Conservation (phyloP, 2,113 vertebrate species). For the Tragelaphus scriptus region DNA sequence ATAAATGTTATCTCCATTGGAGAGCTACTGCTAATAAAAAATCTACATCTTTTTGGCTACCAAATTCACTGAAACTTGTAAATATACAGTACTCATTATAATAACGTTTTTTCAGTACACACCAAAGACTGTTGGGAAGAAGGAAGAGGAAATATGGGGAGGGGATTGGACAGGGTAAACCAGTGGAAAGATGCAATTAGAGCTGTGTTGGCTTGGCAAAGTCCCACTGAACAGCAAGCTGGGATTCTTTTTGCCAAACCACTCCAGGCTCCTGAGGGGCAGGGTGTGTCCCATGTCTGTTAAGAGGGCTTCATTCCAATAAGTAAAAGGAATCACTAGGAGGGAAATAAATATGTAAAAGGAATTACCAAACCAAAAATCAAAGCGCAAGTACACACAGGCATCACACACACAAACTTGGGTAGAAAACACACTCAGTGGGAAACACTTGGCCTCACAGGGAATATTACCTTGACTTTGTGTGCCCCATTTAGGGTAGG, state of each 20-base stretch:
- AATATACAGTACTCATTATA: constrained; percentile 75
- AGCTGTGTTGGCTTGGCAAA: constrained; percentile 79
- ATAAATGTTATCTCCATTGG: constrained; percentile 80
- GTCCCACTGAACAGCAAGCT: constrained; percentile 56
- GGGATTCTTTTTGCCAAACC: constrained; percentile 69
- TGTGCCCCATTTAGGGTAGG: not conserved
- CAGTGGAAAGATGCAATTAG: constrained; percentile 78
- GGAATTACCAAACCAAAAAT: constrained; percentile 32
- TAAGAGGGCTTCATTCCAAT: constrained; percentile 64
- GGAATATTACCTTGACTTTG: not conserved
- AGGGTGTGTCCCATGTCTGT: constrained; percentile 38
- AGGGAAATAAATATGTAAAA: constrained; percentile 37
- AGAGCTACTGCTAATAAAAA: constrained; percentile 77
- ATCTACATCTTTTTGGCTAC: constrained; percentile 72
- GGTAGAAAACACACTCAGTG: not conserved
- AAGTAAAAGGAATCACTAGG: constrained; percentile 29
- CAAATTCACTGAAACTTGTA: constrained; percentile 75
- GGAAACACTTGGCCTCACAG: not conserved
- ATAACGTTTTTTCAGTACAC: constrained; percentile 66
- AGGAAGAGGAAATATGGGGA: constrained; percentile 56
- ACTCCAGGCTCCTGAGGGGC: constrained; percentile 64
- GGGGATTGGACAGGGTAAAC: constrained; percentile 61
- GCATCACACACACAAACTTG: not conserved
- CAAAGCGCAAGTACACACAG: not conserved
- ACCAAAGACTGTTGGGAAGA: constrained; percentile 74